Base-by-base conservation (phyloP, 2,113 vertebrate genomes). In the Brachyhypopomus gauderio region DNA sequence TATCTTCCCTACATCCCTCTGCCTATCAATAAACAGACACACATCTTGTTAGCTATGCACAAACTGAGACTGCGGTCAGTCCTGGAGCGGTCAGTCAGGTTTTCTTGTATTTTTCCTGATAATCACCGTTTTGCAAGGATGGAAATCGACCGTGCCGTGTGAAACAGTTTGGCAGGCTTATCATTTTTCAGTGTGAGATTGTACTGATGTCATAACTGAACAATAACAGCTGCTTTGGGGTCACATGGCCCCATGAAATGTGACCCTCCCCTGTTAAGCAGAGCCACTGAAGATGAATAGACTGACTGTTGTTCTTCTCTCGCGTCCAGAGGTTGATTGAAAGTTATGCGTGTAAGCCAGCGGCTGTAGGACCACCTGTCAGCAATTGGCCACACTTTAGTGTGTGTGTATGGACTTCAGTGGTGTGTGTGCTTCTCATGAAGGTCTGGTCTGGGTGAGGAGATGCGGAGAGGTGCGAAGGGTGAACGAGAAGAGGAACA, bases 301-400 rank as follows among this genome's bases (percentile, higher is more conserved):
- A 60, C 45, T 55, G 52, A 48, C 22, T 69, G 69, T 77, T 74
- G 34, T 25, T 30, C 56, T 70, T 71, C 4, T 66, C 55, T 66
- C 20, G 75, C 70, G 63, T 75, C 63, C 59, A 38, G 70, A 79
- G 74, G 59, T 72, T 59, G 79, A 77, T 58, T 52, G 22, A 5
- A 25, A 72, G 69, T 63, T 72, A 52, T 82, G 72, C 36, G 27
- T 78, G 36, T 60, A 81, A 79, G 79, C 66, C 69, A 60, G 12
- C 38, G 38, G 77, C 83, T 79, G 30, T 52, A n/a, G 52, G 45
- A 25, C 36, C 83, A 77, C 84, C 75, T 82, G 79, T 81, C 73
- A 56, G 60, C 71, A 59, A 83, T 82, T 80, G 74, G 34, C 60
- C 75, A 75, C 52, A 69, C 48, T 64, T 27, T n/a, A 25, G 25